These are phyloP conservation scores for Hyperoplus lanceolatus DNA, from an alignment of 2,797 vertebrate species.

Conservation along the genomic window DNA sequence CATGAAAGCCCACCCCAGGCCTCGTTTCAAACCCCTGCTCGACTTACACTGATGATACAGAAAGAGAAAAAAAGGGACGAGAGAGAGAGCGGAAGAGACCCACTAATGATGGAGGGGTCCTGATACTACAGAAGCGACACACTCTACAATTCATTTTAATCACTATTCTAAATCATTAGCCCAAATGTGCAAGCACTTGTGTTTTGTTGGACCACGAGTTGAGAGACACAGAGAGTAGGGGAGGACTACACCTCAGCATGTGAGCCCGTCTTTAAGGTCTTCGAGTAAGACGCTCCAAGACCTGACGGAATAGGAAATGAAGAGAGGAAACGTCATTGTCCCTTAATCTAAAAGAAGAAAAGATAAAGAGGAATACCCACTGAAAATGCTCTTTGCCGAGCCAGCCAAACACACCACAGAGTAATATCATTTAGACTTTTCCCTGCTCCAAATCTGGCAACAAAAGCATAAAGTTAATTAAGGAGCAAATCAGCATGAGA, in stretches of 20 bases:
- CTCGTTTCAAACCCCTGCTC: constrained; percentile 78
- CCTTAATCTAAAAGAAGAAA: constrained; percentile 61
- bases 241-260: constrained; percentile 79
- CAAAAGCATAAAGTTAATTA: constrained; percentile 64
- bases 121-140: constrained; percentile 72
- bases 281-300: constrained; percentile 66
- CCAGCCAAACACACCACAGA: constrained; percentile 55
- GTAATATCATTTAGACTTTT: constrained; percentile 50
- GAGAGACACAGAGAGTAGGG: constrained; percentile 49
- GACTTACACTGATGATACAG: constrained; percentile 72
- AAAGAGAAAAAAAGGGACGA: constrained; percentile 48
- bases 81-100: constrained; percentile 60
- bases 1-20: constrained; percentile 83
- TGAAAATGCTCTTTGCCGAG: constrained; percentile 59
- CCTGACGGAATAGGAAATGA: constrained; percentile 73
- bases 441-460: constrained; percentile 40
- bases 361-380: constrained; percentile 49
- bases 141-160: constrained; percentile 86
- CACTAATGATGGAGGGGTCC: constrained; percentile 84
- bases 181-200: constrained; percentile 69
- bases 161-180: constrained; percentile 83
- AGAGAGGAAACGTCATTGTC: constrained; percentile 73
- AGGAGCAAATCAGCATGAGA: constrained; percentile 33
- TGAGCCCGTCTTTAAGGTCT: constrained; percentile 70
- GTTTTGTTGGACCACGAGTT: constrained; percentile 63